Percentiles rank a stretch among this genome's conserved stretches.
Evolutionary conservation across 1,140 invertebrate genomes (phyloP).

Genomic region (Vollenhovia emeryi): DNA sequence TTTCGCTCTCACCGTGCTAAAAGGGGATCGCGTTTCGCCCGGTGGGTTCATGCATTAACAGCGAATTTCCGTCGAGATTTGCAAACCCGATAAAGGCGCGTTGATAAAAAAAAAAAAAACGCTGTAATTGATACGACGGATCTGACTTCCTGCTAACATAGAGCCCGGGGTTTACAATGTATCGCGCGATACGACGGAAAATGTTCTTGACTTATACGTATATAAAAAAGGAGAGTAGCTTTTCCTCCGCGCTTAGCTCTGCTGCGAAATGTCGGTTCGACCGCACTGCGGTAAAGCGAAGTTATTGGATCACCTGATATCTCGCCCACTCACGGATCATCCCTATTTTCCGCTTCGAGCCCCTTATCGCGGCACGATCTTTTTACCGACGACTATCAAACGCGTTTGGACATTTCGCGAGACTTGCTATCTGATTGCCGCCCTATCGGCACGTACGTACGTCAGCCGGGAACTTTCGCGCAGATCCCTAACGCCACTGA

Average conservation of each 20-base stretch:
- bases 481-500: background rate
- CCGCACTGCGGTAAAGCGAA: constrained; percentile 58
- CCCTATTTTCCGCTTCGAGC: constrained; percentile 1
- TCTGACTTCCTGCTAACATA: background rate
- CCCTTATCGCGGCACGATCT: constrained; percentile 1
- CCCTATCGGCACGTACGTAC: background rate
- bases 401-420: constrained; percentile 12
- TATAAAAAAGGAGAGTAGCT: background rate
- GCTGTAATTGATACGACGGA: constrained; percentile 1
- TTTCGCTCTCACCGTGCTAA: constrained; percentile 15
- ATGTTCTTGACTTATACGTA: constrained; percentile 21
- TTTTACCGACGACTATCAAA: constrained; percentile 37
- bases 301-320: constrained; percentile 53
- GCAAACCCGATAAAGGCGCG: background rate
- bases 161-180: background rate
- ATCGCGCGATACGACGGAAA: background rate
- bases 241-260: background rate
- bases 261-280: constrained; percentile 14
- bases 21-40: constrained; percentile 25
- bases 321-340: constrained; percentile 15
- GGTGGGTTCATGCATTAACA: background rate
- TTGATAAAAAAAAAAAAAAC: background rate
- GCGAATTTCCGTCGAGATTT: constrained; percentile 2
- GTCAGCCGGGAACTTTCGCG: background rate
- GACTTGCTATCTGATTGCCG: constrained; percentile 19